phyloP scores from a whole-genome alignment of 2,113 vertebrate species.

The Sinocyclocheilus grahami region DNA sequence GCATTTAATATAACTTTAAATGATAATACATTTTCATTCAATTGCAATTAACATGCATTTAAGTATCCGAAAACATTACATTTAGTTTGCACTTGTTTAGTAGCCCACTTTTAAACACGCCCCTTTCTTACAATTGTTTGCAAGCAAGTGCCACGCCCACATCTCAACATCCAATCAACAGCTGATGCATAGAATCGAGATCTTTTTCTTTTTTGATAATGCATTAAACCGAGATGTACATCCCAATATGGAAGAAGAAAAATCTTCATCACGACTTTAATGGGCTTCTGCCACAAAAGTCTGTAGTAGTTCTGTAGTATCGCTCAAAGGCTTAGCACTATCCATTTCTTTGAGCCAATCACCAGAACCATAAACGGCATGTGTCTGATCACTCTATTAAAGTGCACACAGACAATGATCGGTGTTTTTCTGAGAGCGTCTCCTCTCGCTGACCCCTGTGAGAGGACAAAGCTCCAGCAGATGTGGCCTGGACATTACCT shows the following conservation, averaged over 20 bases:
- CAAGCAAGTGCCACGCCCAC: no score
- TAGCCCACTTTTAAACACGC: no score
- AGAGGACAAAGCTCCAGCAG: not conserved
- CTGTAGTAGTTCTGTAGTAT: not conserved
- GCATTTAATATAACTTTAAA: no score
- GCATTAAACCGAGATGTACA: not conserved
- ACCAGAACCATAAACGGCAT: not conserved
- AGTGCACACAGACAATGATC: not conserved
- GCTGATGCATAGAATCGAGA: no score
- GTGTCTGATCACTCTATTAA: not conserved
- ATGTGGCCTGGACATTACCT: constrained; percentile 20
- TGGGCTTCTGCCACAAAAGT: no score
- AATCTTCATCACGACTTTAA: not conserved
- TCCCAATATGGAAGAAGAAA: not conserved
- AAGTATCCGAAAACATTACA: no score
- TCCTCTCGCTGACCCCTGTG: not conserved
- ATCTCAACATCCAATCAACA: no score
- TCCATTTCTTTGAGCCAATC: not conserved
- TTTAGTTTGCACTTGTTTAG: no score
- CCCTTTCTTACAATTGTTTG: no score
- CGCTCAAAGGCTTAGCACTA: not conserved
- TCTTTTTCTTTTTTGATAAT: no score
- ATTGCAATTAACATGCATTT: no score
- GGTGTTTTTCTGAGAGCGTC: not conserved
- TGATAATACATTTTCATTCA: no score